Evolutionary conservation across 2,888 invertebrate species (phyloP).

Genomic region (Xanthorhoe spadicearia): DNA sequence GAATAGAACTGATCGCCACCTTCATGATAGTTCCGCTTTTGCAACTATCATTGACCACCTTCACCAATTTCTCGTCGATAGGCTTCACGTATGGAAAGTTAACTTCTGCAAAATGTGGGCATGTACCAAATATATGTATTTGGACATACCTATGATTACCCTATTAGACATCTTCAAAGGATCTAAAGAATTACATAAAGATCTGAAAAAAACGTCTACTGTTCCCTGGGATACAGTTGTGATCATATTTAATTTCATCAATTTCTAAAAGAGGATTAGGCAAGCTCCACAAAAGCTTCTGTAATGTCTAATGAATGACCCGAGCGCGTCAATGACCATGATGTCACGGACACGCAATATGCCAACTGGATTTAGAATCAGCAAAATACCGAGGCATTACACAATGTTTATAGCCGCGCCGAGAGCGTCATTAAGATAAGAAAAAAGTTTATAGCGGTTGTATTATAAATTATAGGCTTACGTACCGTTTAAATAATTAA

Average conservation of each 20-base stretch:
- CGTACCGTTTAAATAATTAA: slow-evolving; percentile 32
- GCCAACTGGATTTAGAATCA: slow-evolving; percentile 18
- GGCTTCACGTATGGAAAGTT: no score
- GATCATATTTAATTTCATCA: neutral
- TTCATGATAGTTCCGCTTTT: no score
- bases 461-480: slow-evolving; percentile 26
- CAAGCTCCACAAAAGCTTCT: neutral
- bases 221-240: no score
- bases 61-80: no score
- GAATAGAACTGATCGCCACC: no score
- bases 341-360: slow-evolving; percentile 8
- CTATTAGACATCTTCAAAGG: no score
- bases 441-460: slow-evolving; percentile 28
- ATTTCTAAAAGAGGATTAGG: neutral
- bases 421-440: slow-evolving; percentile 28
- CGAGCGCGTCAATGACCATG: neutral
- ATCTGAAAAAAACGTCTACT: no score
- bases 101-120: no score
- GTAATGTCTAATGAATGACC: neutral
- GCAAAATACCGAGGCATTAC: slow-evolving; percentile 19
- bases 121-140: no score
- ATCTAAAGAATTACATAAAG: no score
- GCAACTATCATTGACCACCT: no score
- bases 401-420: slow-evolving; percentile 17
- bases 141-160: no score